Evolutionary conservation across 2,797 vertebrate genomes (phyloP), one percentile per base, ranked within the genome.

Genomic region (Astyanax mexicanus): DNA sequence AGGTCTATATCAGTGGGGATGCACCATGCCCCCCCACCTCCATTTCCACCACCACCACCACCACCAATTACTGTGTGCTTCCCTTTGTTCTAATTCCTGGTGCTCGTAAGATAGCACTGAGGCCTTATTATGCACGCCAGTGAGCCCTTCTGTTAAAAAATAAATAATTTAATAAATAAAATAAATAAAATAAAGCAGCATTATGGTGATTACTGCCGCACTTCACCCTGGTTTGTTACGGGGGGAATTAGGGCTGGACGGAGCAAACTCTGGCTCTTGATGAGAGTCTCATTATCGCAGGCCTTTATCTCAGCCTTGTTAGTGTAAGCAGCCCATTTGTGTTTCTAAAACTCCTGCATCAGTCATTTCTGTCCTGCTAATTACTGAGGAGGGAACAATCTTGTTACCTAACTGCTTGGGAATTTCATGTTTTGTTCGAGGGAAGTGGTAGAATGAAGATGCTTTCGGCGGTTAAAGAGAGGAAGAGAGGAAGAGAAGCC

Each of bases 321-420:
- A 81, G 86, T 84, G 79, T 90, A 88, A 90, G 86, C 79, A 70
- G 80, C 83, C 84, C 74, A 87, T 91, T 93, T 92, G 86, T 92
- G 86, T 81, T 62, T 69, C 83, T 83, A 89, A 88, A 83, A 72
- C 74, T 74, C 77, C 66, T 67, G 64, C 84, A 84, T 84, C 67
- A 45, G 72, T 84, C 45, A 78, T 80, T 80, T 79, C 68, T 82
- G 79, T 77, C 72, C 84, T 84, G 89, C 91, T 91, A 90, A 91
- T 90, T 90, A 92, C 89, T 80, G 85, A 89, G 87, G 85, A 88
- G 85, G 74, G 58, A 70, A 83, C 81, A 86, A 86, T 79, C 54
- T 80, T 77, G 69, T 89, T 85, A 73, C 81, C 84, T 74, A 87
- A 87, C 74, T 86, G 73, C 80, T 71, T 77, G 79, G 35, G 68